Evolutionary conservation across 1,140 invertebrate genomes (phyloP), one percentile per base, ranked within the genome.

Genomic region (Calephelis nemesis): DNA sequence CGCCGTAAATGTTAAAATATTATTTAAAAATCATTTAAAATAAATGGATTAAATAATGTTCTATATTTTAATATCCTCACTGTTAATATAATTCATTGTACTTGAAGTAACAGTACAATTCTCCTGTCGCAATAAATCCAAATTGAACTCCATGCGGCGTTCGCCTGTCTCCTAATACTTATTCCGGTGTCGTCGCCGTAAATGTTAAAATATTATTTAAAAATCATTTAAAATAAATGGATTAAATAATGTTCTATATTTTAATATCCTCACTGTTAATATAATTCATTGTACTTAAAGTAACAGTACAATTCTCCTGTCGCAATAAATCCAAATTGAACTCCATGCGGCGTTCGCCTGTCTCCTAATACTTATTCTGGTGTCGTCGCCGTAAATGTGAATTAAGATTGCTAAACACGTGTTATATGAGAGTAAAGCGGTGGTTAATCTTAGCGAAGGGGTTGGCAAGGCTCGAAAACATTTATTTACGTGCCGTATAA

Each of bases 401-500:
- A 54, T 54, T 54, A 54, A 54, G 52, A 54, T 54, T 54, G 52
- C 52, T 54, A 54, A 54, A 54, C 52, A 54, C 52, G 52, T 54
- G 52, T 54, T 54, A 54, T 54, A 19, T 54, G 52, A 30, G 52
- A 54, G 52, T 54, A 30, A 54, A 54, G 52, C 52, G 52, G 19
- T 19, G 52, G 52, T 54, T 54, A 54, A 54, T 54, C 52, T 54
- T 54, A 54, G 52, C 15, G 19, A 54, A 54, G 52, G 52, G 52
- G 52, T 58, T 58, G 52, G 52, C 52, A 58, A 58, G 19, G 52
- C 52, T 30, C 15, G 52, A 58, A 15, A 30, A 30, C 52, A 58
- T 58, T 58, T 58, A 58, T 58, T 58, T 58, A 58, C 52, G 52
- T 58, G 15, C 52, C 52, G 52, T 58, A 58, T 58, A 58, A 58